Conservation (phyloP, 2,888 invertebrate genomes). For the Seladonia tumulorum region DNA sequence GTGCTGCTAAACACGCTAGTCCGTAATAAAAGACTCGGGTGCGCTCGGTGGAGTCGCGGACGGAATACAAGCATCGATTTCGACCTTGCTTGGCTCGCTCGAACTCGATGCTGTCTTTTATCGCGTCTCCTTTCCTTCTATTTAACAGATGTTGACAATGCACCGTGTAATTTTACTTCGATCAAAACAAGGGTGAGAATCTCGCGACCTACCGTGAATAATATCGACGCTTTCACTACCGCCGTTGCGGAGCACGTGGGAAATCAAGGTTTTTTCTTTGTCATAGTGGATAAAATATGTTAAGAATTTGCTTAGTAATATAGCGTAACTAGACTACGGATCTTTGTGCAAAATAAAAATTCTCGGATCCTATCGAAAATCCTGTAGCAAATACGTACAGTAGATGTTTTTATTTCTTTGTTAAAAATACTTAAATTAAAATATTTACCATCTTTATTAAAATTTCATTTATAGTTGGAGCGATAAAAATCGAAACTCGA, state of each 20-base stretch:
- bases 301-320: background rate
- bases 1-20: conserved; percentile 47
- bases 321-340: background rate
- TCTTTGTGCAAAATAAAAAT: background rate
- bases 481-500: no score
- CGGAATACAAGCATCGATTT: conserved; percentile 44
- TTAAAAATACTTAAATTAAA: background rate
- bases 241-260: background rate
- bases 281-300: background rate
- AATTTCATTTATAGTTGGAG: background rate
- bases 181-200: background rate
- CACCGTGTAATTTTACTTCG: background rate
- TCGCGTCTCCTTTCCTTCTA: background rate
- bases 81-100: background rate
- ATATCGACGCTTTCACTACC: background rate
- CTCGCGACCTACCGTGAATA: background rate
- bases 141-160: background rate
- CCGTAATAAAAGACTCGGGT: conserved; percentile 46
- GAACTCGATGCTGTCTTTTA: conserved; percentile 1
- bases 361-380: background rate
- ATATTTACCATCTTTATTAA: background rate
- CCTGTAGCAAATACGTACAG: no score
- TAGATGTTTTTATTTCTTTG: background rate
- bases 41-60: conserved; percentile 5
- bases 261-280: background rate